Base-by-base conservation (phyloP, 1,140 invertebrate species). In the Bombus huntii region DNA sequence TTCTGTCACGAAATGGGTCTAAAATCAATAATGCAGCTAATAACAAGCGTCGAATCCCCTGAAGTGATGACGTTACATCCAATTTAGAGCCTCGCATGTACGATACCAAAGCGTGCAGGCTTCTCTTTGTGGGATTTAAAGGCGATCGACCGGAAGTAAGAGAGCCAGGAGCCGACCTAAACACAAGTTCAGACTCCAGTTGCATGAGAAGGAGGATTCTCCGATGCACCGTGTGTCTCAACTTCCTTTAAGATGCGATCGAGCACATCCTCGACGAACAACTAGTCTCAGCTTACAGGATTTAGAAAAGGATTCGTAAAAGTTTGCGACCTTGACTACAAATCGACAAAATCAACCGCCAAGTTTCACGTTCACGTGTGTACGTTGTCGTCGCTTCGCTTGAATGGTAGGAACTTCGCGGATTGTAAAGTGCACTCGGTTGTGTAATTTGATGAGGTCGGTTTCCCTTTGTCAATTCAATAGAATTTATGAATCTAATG, bases 11-110 rank as follows among this genome's bases (percentile, higher is more conserved):
- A n/a, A 59, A 72, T 39, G 18, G 47, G 39, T 39, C 39, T 66
- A 81, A 89, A 89, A 91, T 91, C 90, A 83, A 91, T 91, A 91
- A 82, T 68, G 80, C 73, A 73, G 83, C 90, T 91, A 91, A 91
- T 91, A 91, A 88, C 91, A 91, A 89, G 85, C 85, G 72, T 47
- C 70, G 90, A 91, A 91, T 91, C 85, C 90, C 77, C 81, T 91
- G 44, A 91, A 91, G 90, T 91, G 90, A 89, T 89, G 87, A 91
- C 82, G 89, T 83, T 91, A 89, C 87, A 87, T 91, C 87, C 87
- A 91, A 91, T 89, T 91, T 91, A 53, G 83, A 28, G 65, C 31
- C 76, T 34, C 39, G 62, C 75, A 57, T 76, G 34, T 72, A 47
- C 57, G n/a, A 57, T 59, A 28, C 75, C 57, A 74, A 65, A 53